Conservation (phyloP, 2,888 invertebrate species). For the Andrena trimmerana region DNA sequence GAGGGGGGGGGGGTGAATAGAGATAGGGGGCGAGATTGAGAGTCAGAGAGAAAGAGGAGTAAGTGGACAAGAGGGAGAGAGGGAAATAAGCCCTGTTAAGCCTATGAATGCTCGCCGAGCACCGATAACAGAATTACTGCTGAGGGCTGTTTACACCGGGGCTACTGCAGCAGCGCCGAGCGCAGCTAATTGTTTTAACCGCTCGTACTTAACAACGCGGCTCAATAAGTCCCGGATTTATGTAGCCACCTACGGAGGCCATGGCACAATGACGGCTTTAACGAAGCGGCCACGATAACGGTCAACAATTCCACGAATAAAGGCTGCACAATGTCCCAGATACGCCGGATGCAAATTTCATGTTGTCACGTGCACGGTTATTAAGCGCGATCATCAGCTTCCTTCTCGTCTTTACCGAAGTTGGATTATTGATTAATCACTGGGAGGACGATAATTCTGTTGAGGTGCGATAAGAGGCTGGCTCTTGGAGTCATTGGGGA, state of each 20-base stretch:
- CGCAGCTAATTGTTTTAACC: conserved; percentile 74
- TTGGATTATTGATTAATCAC: not conserved
- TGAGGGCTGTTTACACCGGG: conserved; percentile 70
- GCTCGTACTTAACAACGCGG: conserved; percentile 67
- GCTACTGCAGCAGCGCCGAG: conserved; percentile 58
- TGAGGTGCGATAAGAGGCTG: not conserved
- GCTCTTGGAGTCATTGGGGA: not conserved
- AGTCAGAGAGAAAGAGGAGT: conserved; percentile 8
- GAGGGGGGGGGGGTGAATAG: not conserved
- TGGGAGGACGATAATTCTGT: not conserved
- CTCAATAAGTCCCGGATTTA: conserved; percentile 75
- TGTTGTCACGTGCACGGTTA: not conserved
- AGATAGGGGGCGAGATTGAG: not conserved
- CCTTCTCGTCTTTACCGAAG: not conserved
- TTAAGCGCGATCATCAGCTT: not conserved
- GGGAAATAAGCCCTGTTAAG: conserved; percentile 72
- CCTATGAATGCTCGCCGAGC: conserved; percentile 73
- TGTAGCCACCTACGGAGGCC: conserved; percentile 58
- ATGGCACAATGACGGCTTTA: conserved; percentile 52
- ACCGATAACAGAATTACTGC: conserved; percentile 79
- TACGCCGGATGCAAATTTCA: conserved; percentile 19
- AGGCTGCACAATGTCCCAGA: conserved; percentile 14
- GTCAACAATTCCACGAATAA: conserved; percentile 40
- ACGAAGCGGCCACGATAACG: conserved; percentile 51
- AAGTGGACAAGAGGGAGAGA: conserved; percentile 21